Evolutionary conservation across 2,888 invertebrate genomes (phyloP).

Genomic region (Smittia aterrima): DNA sequence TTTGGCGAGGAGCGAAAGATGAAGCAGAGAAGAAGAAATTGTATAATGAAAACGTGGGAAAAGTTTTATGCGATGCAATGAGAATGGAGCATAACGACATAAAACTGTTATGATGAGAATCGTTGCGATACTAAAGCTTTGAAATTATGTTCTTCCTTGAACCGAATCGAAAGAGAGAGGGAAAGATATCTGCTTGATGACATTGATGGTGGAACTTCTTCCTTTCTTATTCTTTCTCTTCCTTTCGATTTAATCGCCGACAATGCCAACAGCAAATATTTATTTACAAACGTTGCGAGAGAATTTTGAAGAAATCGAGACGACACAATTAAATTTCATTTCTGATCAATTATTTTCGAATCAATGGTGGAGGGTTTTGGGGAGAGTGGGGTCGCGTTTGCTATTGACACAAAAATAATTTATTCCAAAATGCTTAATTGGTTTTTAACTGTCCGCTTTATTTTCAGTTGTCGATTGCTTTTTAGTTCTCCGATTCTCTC

Average conservation of each 20-base stretch:
- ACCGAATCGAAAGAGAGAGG: no score
- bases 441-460: background rate
- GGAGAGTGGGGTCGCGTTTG: background rate
- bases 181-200: no score
- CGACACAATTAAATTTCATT: background rate
- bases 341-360: background rate
- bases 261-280: no score
- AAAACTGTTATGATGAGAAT: background rate
- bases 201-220: background rate
- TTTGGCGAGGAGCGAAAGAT: background rate
- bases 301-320: background rate
- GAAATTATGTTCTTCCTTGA: background rate
- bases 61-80: slow-evolving; percentile 5
- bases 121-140: slow-evolving; percentile 1
- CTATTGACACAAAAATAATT: background rate
- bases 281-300: no score
- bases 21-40: background rate
- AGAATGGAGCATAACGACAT: background rate
- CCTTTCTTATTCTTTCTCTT: background rate
- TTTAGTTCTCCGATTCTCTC: background rate
- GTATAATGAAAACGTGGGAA: slow-evolving; percentile 10
- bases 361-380: no score
- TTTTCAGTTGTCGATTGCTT: background rate
- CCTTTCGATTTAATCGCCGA: background rate
- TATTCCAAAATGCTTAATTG: background rate